These are phyloP conservation scores for Lates calcarifer DNA, from an alignment of 2,113 vertebrate genomes.

Conservation along the genomic window DNA sequence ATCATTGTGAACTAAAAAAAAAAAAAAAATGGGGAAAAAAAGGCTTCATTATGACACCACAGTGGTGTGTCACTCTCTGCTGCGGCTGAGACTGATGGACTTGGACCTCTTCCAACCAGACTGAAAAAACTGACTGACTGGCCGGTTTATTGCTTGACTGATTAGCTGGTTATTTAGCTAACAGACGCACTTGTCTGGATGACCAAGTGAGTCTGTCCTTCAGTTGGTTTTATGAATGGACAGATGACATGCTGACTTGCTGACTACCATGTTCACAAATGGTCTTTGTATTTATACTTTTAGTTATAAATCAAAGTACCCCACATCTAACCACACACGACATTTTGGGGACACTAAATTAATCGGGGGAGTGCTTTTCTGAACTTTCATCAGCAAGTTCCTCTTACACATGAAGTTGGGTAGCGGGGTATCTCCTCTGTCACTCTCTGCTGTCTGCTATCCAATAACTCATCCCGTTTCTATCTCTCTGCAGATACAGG, in stretches of 20 bases:
- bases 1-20: slow-evolving; percentile 4
- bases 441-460: neutral
- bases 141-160: neutral
- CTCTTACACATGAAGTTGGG: slow-evolving; percentile 1
- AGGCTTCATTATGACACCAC: neutral
- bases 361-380: too few relatives aligned
- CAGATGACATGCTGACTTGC: slow-evolving; percentile 3
- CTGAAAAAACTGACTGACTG: neutral
- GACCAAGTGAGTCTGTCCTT: neutral
- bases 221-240: neutral
- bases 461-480: neutral
- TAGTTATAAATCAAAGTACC: neutral
- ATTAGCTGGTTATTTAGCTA: neutral
- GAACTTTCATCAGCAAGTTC: slow-evolving; percentile 18
- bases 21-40: neutral
- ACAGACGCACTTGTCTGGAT: too few relatives aligned
- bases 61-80: neutral
- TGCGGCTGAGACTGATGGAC: slow-evolving; percentile 7
- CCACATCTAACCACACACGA: slow-evolving; percentile 28
- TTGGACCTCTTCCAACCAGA: slow-evolving; percentile 7
- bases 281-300: slow-evolving; percentile 40
- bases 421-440: neutral
- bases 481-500: slow-evolving; percentile 31
- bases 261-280: slow-evolving; percentile 16
- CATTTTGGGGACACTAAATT: slow-evolving; percentile 25